phyloP scores from a whole-genome alignment of 2,113 vertebrate genomes.

The Aegithalos caudatus region DNA sequence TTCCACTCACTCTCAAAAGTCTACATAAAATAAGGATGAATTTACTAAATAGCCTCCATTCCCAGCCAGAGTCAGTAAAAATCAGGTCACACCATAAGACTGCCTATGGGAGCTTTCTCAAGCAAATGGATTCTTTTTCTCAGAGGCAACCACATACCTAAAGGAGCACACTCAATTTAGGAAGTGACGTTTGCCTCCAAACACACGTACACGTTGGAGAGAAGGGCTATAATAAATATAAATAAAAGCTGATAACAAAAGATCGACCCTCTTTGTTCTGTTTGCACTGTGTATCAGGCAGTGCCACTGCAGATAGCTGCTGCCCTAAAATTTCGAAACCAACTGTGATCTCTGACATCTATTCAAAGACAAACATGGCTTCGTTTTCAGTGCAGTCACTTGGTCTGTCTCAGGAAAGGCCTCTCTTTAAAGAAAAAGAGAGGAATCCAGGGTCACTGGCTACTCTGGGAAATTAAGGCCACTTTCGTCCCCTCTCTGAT shows the following conservation, averaged over 20 bases:
- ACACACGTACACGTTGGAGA: rapidly evolving
- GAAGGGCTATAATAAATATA: neutral
- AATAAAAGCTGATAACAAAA: neutral
- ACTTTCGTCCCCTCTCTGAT: neutral
- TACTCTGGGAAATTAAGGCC: neutral
- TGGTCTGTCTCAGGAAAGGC: neutral
- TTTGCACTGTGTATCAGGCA: neutral
- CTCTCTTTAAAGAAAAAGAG: neutral
- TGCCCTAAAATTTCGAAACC: neutral
- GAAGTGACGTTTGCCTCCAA: neutral
- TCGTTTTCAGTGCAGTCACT: neutral
- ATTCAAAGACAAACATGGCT: neutral
- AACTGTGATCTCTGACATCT: neutral
- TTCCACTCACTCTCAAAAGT: neutral
- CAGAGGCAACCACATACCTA: neutral
- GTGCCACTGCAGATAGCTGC: neutral
- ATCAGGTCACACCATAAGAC: neutral
- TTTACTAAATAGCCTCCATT: neutral
- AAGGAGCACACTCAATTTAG: neutral
- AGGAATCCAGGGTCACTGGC: neutral
- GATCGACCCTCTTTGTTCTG: neutral
- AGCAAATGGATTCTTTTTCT: neutral
- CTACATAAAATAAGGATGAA: neutral
- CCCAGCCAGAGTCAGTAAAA: neutral
- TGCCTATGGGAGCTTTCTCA: neutral